Conservation (phyloP, 2,113 vertebrate genomes). For the Muntiacus reevesi region DNA sequence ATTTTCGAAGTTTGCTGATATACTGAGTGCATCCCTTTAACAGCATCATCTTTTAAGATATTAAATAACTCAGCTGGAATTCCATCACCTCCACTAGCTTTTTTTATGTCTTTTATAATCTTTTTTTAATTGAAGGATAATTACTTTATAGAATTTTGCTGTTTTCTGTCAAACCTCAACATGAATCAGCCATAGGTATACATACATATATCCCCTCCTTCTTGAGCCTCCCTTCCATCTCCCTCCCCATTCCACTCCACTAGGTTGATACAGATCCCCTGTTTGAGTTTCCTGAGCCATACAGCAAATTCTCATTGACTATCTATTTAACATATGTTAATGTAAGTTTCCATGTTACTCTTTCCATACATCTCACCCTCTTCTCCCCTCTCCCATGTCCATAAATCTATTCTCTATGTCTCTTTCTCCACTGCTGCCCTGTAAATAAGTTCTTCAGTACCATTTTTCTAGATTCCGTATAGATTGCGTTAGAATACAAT, state of each 20-base stretch:
- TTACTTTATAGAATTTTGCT: neutral
- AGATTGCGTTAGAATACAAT: neutral
- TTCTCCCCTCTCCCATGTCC: neutral
- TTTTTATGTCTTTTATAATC: neutral
- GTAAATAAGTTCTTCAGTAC: neutral
- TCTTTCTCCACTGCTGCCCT: neutral
- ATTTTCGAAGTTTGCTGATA: neutral
- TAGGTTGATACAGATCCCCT: neutral
- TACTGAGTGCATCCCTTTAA: neutral
- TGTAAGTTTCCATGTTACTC: neutral
- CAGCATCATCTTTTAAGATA: neutral
- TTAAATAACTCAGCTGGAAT: neutral
- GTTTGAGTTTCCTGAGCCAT: neutral
- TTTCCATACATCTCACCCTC: neutral
- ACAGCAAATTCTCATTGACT: neutral
- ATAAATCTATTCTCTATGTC: neutral
- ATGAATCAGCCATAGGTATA: neutral
- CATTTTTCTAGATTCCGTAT: neutral
- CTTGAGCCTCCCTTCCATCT: neutral
- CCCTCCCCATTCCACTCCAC: neutral
- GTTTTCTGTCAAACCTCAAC: neutral
- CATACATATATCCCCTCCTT: neutral
- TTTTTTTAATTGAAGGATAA: neutral
- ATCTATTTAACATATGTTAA: neutral
- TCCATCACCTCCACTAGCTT: neutral